Evolutionary conservation across 2,888 invertebrate species (phyloP).

Genomic region (Ariolimax columbianus): DNA sequence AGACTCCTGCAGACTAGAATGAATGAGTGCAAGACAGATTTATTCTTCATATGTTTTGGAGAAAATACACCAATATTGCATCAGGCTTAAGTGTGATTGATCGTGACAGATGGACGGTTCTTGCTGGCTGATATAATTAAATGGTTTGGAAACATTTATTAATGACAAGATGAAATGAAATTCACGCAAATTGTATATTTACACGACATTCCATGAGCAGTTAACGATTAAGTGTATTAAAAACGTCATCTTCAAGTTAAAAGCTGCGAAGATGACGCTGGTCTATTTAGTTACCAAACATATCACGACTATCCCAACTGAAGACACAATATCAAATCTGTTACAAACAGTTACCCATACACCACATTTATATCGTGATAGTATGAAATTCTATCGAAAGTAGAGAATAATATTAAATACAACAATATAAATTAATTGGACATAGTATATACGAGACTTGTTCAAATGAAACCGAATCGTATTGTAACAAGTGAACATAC

Average conservation of each 20-base stretch:
- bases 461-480: no score
- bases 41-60: neutral
- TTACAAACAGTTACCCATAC: no score
- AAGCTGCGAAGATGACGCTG: neutral
- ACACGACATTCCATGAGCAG: neutral
- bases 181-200: constrained; percentile 8
- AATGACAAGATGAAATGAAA: constrained; percentile 22
- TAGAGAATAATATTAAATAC: no score
- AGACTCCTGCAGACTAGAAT: constrained; percentile 20
- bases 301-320: neutral
- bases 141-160: constrained; percentile 31
- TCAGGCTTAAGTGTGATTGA: neutral
- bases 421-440: no score
- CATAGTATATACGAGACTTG: no score
- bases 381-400: no score
- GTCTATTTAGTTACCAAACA: neutral
- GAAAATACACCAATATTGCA: constrained; percentile 13
- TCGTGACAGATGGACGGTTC: constrained; percentile 34
- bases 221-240: constrained; percentile 11
- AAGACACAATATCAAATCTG: no score
- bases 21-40: neutral
- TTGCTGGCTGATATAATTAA: constrained; percentile 29
- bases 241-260: neutral
- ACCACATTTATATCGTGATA: no score
- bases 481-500: no score